Conservation (phyloP, 2,888 invertebrate genomes). For the Coelogynopora nodosa region DNA sequence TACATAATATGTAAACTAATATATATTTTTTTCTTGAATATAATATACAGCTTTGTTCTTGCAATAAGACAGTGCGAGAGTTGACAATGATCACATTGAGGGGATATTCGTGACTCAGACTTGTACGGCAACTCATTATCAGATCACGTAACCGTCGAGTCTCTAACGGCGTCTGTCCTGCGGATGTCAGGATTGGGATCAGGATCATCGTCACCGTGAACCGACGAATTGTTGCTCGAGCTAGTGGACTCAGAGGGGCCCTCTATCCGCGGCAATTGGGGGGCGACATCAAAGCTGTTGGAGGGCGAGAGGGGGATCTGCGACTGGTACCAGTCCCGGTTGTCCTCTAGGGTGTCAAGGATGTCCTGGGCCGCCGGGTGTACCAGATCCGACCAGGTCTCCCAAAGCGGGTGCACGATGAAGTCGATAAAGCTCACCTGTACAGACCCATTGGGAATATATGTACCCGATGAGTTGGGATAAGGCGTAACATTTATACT, state of each 20-base stretch:
- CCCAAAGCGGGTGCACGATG: constrained; percentile 98
- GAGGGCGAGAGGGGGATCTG: constrained; percentile 48
- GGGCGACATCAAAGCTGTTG: not conserved
- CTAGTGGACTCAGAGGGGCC: not conserved
- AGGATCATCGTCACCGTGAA: not conserved
- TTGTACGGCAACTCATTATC: no score
- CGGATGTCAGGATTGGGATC: not conserved
- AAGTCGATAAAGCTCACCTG: constrained; percentile 97
- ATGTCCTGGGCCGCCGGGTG: constrained; percentile 98
- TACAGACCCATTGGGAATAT: no score
- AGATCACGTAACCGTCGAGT: not conserved
- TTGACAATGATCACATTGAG: no score
- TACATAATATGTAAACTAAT: no score
- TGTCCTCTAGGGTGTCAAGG: constrained; percentile 92
- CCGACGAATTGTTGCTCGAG: not conserved
- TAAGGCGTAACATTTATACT: no score
- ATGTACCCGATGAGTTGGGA: no score
- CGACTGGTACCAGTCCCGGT: constrained; percentile 88
- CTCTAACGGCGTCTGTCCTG: not conserved
- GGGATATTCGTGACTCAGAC: no score
- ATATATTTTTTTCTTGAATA: no score
- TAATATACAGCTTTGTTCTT: no score
- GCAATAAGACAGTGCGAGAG: no score
- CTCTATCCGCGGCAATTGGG: not conserved
- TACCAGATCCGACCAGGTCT: constrained; percentile 98